A percentile compares a stretch with the other conserved stretches of the same genome.
Evolutionary conservation across 2,113 vertebrate species (phyloP).

Genomic region (Motacilla tschutschensis): DNA sequence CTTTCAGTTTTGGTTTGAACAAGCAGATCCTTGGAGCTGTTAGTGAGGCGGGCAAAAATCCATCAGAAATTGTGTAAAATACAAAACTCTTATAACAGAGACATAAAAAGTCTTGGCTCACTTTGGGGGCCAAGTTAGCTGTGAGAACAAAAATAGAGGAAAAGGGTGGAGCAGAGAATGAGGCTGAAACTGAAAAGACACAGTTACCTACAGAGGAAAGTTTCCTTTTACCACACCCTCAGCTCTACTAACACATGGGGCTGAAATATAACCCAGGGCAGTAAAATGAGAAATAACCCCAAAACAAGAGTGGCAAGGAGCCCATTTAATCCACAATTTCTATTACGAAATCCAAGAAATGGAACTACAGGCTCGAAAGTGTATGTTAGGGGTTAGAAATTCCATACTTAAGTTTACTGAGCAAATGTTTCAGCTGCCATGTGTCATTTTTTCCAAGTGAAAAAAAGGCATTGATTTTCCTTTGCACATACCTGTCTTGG

Average conservation of each 20-base stretch:
- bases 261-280: not conserved
- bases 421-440: not conserved
- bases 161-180: not conserved
- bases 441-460: not conserved
- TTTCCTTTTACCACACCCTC: not conserved
- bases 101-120: not conserved
- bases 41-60: not conserved
- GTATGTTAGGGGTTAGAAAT: not conserved
- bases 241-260: not conserved
- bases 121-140: not conserved
- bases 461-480: not conserved
- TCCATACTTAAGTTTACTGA: not conserved
- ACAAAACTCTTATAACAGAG: not conserved
- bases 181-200: slow-evolving; percentile 19
- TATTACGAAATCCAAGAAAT: not conserved
- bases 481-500: slow-evolving; percentile 79
- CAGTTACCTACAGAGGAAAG: not conserved
- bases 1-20: not conserved
- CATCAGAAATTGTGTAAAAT: not conserved
- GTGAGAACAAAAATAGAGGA: not conserved
- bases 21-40: not conserved
- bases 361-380: not conserved
- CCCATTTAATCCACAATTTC: not conserved
- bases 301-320: not conserved
- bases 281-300: not conserved